Percentiles rank a stretch among this genome's conserved stretches.
phyloP scores from a whole-genome alignment of 2,797 vertebrate species.

The Astyanax mexicanus region DNA sequence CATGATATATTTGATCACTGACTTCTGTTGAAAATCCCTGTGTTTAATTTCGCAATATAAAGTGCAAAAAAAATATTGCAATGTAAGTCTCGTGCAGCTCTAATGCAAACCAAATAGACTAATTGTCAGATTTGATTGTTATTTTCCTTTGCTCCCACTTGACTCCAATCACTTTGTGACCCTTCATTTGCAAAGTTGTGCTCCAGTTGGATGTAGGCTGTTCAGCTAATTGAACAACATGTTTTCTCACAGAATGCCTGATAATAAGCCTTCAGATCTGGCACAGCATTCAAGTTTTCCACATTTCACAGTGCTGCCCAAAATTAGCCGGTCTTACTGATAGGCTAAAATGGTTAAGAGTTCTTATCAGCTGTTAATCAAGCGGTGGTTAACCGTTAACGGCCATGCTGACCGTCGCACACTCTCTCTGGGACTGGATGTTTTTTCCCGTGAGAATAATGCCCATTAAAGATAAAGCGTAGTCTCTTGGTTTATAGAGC shows the following conservation, averaged over 20 bases:
- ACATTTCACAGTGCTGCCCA: neutral
- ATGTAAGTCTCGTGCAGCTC: too few relatives aligned
- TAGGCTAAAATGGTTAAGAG: neutral
- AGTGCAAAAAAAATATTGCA: too few relatives aligned
- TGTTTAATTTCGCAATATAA: too few relatives aligned
- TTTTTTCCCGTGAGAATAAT: conserved; percentile 52
- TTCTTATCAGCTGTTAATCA: conserved; percentile 9
- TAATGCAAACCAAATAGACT: too few relatives aligned
- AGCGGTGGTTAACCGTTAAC: conserved; percentile 1
- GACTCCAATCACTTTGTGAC: neutral
- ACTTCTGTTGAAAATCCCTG: too few relatives aligned
- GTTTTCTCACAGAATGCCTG: neutral
- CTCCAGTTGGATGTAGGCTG: neutral
- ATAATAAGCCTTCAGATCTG: neutral
- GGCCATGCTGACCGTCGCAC: conserved; percentile 8
- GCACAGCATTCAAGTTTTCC: too few relatives aligned
- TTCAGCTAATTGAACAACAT: neutral
- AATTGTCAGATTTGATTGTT: too few relatives aligned
- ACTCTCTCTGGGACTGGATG: conserved; percentile 1
- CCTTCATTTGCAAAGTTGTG: neutral
- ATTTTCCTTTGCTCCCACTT: neutral
- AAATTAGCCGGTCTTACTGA: neutral
- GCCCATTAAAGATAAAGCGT: conserved; percentile 29
- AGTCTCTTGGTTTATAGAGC: conserved; percentile 26
- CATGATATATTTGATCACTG: too few relatives aligned